These are phyloP conservation scores for Conomelus anceps DNA, from an alignment of 2,888 invertebrate species.

Conservation along the genomic window DNA sequence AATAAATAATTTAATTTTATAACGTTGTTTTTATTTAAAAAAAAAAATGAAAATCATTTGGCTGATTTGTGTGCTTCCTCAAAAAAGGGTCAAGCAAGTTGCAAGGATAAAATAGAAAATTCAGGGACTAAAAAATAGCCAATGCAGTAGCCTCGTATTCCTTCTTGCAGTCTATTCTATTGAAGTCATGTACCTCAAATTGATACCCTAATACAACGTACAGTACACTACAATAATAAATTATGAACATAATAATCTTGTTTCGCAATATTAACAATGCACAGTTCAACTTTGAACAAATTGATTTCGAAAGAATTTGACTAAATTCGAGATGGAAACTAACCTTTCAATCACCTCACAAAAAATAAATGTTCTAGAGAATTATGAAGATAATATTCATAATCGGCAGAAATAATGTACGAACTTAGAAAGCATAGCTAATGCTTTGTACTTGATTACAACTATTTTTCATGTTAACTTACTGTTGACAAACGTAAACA, in stretches of 20 bases:
- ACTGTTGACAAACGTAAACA: background rate
- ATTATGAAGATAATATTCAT: background rate
- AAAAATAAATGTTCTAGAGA: background rate
- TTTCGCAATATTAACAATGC: background rate
- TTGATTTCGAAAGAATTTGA: background rate
- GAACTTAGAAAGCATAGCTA: background rate
- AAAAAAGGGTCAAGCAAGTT: too few relatives aligned
- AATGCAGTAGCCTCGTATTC: too few relatives aligned
- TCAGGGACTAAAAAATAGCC: too few relatives aligned
- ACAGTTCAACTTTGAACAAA: background rate
- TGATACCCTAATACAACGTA: background rate
- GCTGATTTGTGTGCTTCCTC: too few relatives aligned
- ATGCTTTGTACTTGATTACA: background rate
- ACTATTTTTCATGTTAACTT: background rate
- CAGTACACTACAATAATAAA: background rate
- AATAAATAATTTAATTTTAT: too few relatives aligned
- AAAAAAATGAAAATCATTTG: too few relatives aligned
- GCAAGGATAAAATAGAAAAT: too few relatives aligned
- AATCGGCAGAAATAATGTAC: background rate
- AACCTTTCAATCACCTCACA: background rate
- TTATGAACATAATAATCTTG: background rate
- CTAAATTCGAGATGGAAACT: background rate
- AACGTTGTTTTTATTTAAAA: too few relatives aligned
- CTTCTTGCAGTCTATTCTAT: too few relatives aligned
- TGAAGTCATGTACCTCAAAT: too few relatives aligned